A percentile compares a stretch with the other conserved stretches of the same genome.
These are phyloP conservation scores for Sympetrum striolatum DNA, from an alignment of 2,888 invertebrate genomes.

Conservation along the genomic window DNA sequence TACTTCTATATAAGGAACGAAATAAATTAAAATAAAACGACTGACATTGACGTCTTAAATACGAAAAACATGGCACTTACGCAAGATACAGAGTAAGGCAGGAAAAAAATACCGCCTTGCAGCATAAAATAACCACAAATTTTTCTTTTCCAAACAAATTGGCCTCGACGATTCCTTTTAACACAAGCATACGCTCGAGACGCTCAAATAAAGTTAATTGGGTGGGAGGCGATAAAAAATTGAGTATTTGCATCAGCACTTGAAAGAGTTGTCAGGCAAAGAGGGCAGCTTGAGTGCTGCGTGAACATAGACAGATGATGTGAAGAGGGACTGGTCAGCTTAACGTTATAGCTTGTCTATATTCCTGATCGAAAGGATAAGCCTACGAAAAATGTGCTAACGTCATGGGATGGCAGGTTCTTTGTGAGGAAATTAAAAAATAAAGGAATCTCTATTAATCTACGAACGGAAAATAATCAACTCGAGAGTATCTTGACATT, in stretches of 20 bases:
- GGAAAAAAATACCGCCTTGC: background rate
- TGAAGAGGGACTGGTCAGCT: conserved; percentile 34
- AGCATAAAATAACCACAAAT: background rate
- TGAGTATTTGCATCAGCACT: conserved; percentile 24
- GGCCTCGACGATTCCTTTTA: background rate
- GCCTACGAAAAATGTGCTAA: conserved; percentile 14
- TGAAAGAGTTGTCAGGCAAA: conserved; percentile 13
- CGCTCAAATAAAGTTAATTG: conserved; percentile 22
- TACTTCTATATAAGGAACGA: too few relatives aligned
- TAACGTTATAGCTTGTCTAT: conserved; percentile 36
- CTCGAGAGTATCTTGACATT: background rate
- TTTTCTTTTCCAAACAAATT: background rate
- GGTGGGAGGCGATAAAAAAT: background rate
- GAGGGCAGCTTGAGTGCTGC: conserved; percentile 17
- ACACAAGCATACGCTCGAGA: background rate
- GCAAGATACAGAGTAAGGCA: background rate
- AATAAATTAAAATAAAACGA: background rate
- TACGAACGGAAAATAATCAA: background rate
- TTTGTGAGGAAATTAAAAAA: background rate
- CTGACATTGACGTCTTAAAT: background rate
- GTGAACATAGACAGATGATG: conserved; percentile 26
- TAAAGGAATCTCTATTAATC: background rate
- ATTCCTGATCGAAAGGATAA: conserved; percentile 30
- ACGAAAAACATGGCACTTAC: background rate
- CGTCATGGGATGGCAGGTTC: conserved; percentile 18